These are phyloP conservation scores for Gadus chalcogrammus DNA, from an alignment of 2,113 vertebrate genomes.

Conservation along the genomic window DNA sequence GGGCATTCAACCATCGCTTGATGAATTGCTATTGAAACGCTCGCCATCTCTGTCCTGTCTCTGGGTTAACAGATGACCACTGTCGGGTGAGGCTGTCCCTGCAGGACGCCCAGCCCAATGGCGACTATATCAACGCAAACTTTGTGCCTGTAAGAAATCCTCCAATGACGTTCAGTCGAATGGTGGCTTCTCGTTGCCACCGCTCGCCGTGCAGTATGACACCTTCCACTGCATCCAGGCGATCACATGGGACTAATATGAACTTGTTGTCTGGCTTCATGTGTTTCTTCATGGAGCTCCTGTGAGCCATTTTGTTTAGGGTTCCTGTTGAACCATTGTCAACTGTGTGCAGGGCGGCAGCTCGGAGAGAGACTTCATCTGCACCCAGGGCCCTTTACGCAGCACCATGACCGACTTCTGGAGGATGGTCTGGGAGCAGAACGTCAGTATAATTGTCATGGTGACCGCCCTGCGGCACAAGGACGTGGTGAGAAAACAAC, in stretches of 20 bases:
- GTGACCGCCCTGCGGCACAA: slow-evolving; percentile 82
- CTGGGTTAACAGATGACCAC: slow-evolving; percentile 78
- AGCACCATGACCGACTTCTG: slow-evolving; percentile 84
- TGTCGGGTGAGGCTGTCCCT: slow-evolving; percentile 80
- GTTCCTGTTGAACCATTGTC: neutral
- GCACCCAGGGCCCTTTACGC: slow-evolving; percentile 82
- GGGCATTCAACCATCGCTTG: neutral
- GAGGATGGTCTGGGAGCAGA: slow-evolving; percentile 89
- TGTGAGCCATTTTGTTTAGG: neutral
- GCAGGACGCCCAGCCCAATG: slow-evolving; percentile 69
- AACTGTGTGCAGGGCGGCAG: slow-evolving; percentile 73
- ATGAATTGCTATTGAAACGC: neutral
- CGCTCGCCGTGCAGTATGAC: neutral
- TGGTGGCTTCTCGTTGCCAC: neutral
- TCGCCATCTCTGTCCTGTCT: neutral
- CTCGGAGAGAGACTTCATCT: slow-evolving; percentile 81
- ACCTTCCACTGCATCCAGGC: neutral
- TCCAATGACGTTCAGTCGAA: neutral
- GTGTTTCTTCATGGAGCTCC: neutral
- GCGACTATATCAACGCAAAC: slow-evolving; percentile 89
- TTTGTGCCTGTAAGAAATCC: slow-evolving; percentile 82
- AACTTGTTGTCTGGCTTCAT: neutral
- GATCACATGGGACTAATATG: neutral
- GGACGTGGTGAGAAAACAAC: slow-evolving; percentile 62
- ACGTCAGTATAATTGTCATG: slow-evolving; percentile 79